Evolutionary conservation across 2,113 vertebrate species (phyloP).

Genomic region (Urocynchramus pylzowi): DNA sequence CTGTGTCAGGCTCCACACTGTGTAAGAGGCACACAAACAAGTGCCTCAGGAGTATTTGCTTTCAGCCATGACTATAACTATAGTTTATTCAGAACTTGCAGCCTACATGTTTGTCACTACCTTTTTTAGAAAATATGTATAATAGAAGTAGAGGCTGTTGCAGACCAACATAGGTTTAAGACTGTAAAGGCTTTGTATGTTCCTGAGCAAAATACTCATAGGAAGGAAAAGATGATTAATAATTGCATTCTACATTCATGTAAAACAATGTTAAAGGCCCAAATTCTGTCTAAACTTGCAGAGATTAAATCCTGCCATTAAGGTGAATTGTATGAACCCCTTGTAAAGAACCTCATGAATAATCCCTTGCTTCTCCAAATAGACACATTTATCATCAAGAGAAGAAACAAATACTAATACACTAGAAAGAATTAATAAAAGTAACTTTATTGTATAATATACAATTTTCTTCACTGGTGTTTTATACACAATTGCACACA

Average conservation of each 20-base stretch:
- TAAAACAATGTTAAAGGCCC: not conserved
- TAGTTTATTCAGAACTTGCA: not conserved
- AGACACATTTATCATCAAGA: not conserved
- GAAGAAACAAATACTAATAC: not conserved
- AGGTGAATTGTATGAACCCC: not conserved
- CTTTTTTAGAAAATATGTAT: not conserved
- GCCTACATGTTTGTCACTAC: not conserved
- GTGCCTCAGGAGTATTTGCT: not conserved
- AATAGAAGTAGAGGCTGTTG: not conserved
- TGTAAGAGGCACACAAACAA: not conserved
- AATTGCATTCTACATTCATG: not conserved
- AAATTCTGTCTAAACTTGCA: not conserved
- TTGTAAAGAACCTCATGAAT: not conserved
- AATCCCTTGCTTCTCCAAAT: not conserved
- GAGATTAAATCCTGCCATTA: not conserved
- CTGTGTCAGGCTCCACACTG: not conserved
- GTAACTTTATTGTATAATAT: not conserved
- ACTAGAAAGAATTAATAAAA: not conserved
- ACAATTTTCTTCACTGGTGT: not conserved
- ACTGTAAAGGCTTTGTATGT: not conserved
- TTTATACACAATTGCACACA: not conserved
- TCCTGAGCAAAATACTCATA: not conserved
- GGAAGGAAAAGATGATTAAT: not conserved
- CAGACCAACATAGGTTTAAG: not conserved
- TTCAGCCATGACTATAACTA: not conserved